Evolutionary conservation across 1,140 invertebrate species (phyloP), one percentile per base, ranked within the genome.

Genomic region (Pogonus chalceus): DNA sequence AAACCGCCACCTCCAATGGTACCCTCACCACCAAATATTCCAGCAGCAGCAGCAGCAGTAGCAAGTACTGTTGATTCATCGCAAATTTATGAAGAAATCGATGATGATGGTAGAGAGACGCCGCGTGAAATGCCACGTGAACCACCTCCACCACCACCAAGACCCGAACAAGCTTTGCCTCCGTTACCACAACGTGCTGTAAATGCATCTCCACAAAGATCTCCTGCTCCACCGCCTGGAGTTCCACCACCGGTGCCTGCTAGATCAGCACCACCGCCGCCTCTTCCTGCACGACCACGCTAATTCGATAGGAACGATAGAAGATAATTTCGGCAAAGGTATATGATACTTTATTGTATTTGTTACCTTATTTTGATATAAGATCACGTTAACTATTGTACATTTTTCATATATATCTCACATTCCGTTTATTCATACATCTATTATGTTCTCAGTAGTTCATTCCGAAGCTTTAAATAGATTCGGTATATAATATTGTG

Each of bases 101-200:
- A 63, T 20, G 77, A 79, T 57, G 72, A 75, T 59, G 51, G n/a
- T 61, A 52, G 53, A 64, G 14, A 65, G 62, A 58, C 56, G 60
- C 39, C 67, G n/a, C n/a, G 68, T 1, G 74, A 74, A 49, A n/a
- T n/a, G n/a, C 73, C 74, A 2, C 72, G 71, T 51, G 72, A 75
- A 35, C 80, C 83, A 14, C 84, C 84, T 1, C 83, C 83, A 2
- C 75, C 81, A n/a, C 83, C 83, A 2, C 77, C 77, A 23, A 70
- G 79, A 47, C 76, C 76, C 54, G 74, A 77, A 23, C 72, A 77
- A 26, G 67, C 72, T 23, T 70, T 73, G 23, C 78, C 78, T 7
- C 75, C 77, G 2, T 76, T 79, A 24, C 75, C 79, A 14, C 79
- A 43, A 78, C 14, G 77, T 77, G 1, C 78, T 31, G 75, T 52